phyloP scores from a whole-genome alignment of 2,797 vertebrate species.

The Lepilemur ruficaudatus region DNA sequence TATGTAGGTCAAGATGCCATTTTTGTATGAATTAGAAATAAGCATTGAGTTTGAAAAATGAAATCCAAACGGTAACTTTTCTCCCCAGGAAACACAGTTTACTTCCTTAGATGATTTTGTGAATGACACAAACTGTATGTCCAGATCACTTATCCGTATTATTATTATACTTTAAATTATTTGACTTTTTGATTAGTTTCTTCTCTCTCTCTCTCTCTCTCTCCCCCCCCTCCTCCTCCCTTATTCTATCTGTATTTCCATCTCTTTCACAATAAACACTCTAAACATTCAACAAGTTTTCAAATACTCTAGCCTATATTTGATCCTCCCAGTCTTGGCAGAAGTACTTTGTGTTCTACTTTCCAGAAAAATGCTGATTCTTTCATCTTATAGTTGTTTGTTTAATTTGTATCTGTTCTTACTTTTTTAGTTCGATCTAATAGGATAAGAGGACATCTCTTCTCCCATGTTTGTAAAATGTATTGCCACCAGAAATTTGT shows the following conservation, averaged over 20 bases:
- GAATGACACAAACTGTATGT: background rate
- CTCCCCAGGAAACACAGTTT: background rate
- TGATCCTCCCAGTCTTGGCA: background rate
- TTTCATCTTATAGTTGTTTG: background rate
- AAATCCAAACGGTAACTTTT: background rate
- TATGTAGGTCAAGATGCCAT: fast-evolving
- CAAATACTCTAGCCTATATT: background rate
- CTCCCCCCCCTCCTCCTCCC: background rate
- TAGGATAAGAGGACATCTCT: background rate
- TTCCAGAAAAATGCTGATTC: background rate
- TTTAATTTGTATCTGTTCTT: background rate
- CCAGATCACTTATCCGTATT: background rate
- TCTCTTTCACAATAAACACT: background rate
- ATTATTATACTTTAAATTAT: background rate
- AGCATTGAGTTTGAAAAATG: background rate
- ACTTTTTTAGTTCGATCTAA: background rate
- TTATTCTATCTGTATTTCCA: background rate
- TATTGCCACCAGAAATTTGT: background rate
- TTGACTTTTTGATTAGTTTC: background rate
- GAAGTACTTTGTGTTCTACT: background rate
- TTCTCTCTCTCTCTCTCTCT: background rate
- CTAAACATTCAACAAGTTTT: background rate
- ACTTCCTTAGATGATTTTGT: background rate
- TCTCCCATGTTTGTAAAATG: background rate
- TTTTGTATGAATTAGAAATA: background rate